phyloP scores from a whole-genome alignment of 1,140 invertebrate species.

The Drosophila sucinea region DNA sequence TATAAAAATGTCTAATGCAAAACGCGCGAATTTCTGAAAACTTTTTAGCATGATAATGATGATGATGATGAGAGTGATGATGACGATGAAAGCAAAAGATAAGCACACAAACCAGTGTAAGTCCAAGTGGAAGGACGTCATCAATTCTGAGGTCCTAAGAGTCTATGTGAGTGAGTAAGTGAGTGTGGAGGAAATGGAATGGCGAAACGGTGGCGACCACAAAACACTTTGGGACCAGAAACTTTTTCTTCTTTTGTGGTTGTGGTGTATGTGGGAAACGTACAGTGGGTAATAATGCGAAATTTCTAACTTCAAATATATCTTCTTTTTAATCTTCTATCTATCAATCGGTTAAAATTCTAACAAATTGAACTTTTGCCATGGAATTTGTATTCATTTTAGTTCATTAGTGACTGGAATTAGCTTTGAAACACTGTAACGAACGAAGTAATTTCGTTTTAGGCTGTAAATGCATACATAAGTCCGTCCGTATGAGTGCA shows the following conservation, averaged over 20 bases:
- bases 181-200: background rate
- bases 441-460: no score
- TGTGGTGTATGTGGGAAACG: background rate
- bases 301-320: background rate
- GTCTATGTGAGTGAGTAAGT: background rate
- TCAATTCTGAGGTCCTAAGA: slow-evolving; percentile 50
- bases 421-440: no score
- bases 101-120: slow-evolving; percentile 15
- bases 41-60: slow-evolving; percentile 48
- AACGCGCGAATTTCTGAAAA: slow-evolving; percentile 50
- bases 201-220: slow-evolving; percentile 34
- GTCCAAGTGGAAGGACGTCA: slow-evolving; percentile 58
- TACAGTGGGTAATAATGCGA: slow-evolving; percentile 44
- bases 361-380: no score
- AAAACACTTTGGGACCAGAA: slow-evolving; percentile 70
- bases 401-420: no score
- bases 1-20: slow-evolving; percentile 34
- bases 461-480: no score
- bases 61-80: slow-evolving; percentile 5
- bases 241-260: slow-evolving; percentile 42
- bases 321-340: no score
- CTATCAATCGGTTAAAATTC: no score
- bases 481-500: no score
- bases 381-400: no score
- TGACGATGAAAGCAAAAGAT: slow-evolving; percentile 14